Base-by-base conservation (phyloP, 2,797 vertebrate genomes). In the Taenioides sp. region DNA sequence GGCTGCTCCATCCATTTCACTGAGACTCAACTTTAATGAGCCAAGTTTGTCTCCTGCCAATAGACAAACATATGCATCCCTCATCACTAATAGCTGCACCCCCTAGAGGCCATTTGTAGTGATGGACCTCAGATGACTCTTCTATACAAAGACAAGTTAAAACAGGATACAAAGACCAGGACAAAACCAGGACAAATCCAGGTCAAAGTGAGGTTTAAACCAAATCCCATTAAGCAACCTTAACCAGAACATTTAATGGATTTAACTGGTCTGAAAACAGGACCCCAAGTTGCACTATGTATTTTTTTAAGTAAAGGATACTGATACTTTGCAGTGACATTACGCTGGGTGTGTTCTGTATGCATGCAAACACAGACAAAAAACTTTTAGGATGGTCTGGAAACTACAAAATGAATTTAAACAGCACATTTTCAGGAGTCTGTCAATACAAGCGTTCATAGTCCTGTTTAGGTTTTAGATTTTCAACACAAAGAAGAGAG, bases 1-100 rank as follows among this genome's bases (percentile, higher is more conserved):
- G 71, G 87, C 90, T 92, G 88, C 84, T 88, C 86, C 89, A 90
- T 86, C 89, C 88, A 89, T 91, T 93, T 89, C 88, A 87, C 84
- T 54, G 62, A 69, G 54, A 86, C 83, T 78, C 89, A 88, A 91
- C 91, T 89, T 92, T 91, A 91, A 90, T 88, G 89, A 90, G 87
- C 77, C 71, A 69, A 78, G 77, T 81, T 80, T 84, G 86, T 64
- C 79, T 81, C 69, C 77, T 2, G 64, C 81, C 73, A 82, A 74
- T 79, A 37, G 60, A n/a, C 60, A 62, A 62, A 62, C 60, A 62
- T 62, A 62, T 37, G 31, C 31, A 62, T 62, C 60, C 28, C 31
- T 62, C 60, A 62, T 34, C 60, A 37, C 60, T 62, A 62, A 62
- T 62, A 20, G 60, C 60, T n/a, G 27, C 4, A 10, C 18, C 60